Conservation (phyloP, 2,888 invertebrate genomes). For the Melinaea menophilus region DNA sequence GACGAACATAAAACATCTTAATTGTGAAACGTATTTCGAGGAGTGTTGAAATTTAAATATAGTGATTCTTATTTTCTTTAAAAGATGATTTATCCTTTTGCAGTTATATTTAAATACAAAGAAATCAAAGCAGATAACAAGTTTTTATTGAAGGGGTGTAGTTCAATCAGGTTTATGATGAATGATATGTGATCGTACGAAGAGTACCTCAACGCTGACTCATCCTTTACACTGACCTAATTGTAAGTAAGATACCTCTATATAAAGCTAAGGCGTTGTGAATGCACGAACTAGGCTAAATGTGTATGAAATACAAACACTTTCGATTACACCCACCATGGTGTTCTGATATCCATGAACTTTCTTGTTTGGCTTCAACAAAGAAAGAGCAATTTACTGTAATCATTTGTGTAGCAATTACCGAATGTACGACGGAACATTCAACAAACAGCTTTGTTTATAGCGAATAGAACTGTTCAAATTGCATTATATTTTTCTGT, state of each 20-base stretch:
- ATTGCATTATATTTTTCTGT: no score
- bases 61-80: no score
- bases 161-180: conserved; percentile 42
- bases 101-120: no score
- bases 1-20: background rate
- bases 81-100: background rate
- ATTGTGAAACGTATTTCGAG: background rate
- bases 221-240: conserved; percentile 68
- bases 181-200: conserved; percentile 48
- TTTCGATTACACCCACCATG: conserved; percentile 46
- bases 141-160: background rate
- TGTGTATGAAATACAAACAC: conserved; percentile 63
- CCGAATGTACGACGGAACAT: conserved; percentile 19
- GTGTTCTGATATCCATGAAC: conserved; percentile 33
- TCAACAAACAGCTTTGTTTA: conserved; percentile 7
- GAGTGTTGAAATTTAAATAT: no score
- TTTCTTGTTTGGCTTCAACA: conserved; percentile 44
- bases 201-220: conserved; percentile 55
- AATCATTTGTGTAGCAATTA: conserved; percentile 25
- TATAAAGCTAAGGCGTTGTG: conserved; percentile 66
- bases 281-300: conserved; percentile 72
- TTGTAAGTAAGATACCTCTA: conserved; percentile 63
- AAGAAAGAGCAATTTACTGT: conserved; percentile 23
- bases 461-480: background rate
- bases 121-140: background rate